Percentiles rank a stretch among this genome's conserved stretches.
These are phyloP conservation scores for Drosophila littoralis DNA, from an alignment of 1,140 invertebrate species.

Conservation along the genomic window DNA sequence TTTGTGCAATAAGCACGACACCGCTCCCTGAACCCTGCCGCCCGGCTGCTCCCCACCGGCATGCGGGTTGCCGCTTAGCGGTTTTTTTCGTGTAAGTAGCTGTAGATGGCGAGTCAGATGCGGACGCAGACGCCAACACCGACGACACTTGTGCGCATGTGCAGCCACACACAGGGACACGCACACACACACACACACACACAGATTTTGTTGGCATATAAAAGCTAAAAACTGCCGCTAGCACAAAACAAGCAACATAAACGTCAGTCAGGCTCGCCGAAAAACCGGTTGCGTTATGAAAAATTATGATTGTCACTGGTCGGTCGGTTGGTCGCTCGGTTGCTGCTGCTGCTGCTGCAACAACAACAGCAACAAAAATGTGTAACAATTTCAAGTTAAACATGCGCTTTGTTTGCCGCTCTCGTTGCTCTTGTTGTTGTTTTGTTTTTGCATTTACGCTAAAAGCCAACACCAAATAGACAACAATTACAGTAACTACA, in stretches of 20 bases:
- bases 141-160: constrained; percentile 78
- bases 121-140: constrained; percentile 56
- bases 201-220: constrained; percentile 33
- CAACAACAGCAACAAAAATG: constrained; percentile 43
- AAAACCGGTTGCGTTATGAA: constrained; percentile 80
- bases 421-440: constrained; percentile 36
- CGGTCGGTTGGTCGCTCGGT: constrained; percentile 19
- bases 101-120: constrained; percentile 42
- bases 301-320: constrained; percentile 82
- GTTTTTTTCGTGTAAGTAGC: constrained; percentile 48
- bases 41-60: constrained; percentile 18
- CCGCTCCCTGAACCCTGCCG: constrained; percentile 39
- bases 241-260: constrained; percentile 63
- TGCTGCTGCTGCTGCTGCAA: constrained; percentile 7
- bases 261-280: constrained; percentile 64
- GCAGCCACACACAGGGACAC: constrained; percentile 44
- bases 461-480: constrained; percentile 78
- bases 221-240: constrained; percentile 62
- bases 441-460: constrained; percentile 69
- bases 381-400: constrained; percentile 82
- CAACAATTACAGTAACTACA: constrained; percentile 72
- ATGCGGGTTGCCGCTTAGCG: constrained; percentile 39
- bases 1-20: constrained; percentile 78
- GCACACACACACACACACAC: constrained; percentile 25
- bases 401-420: constrained; percentile 59